A percentile compares a stretch with the other conserved stretches of the same genome.
Evolutionary conservation across 2,797 vertebrate species (phyloP).

Genomic region (Euphonia xanthogaster): DNA sequence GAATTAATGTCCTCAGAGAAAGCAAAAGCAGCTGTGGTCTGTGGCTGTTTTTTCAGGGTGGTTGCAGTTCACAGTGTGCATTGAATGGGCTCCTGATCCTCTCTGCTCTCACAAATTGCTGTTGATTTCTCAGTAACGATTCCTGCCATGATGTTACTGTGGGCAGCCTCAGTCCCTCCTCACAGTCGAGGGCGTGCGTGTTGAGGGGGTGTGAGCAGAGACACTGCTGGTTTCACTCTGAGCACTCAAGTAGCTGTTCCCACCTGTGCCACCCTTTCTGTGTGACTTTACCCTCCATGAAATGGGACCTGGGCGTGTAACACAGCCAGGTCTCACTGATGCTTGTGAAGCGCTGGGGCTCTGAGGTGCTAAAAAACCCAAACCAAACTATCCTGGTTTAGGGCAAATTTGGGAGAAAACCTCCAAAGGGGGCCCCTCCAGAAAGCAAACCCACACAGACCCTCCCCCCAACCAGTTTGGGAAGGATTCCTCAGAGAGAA

Average conservation of each 20-base stretch:
- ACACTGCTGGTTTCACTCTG: background rate
- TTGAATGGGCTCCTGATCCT: background rate
- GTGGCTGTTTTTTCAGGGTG: background rate
- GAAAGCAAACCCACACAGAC: no score
- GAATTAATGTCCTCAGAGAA: background rate
- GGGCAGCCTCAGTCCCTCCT: background rate
- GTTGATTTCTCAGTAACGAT: fast-evolving
- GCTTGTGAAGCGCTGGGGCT: fast-evolving
- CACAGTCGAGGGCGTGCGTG: fast-evolving
- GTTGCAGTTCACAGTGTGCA: background rate
- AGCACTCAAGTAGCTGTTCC: background rate
- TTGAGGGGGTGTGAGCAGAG: background rate
- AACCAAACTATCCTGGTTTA: no score
- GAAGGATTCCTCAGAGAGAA: no score
- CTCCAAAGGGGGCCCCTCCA: no score
- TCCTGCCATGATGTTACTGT: background rate
- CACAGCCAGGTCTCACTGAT: fast-evolving
- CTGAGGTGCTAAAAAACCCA: background rate
- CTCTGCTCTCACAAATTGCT: background rate
- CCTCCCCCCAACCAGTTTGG: no score
- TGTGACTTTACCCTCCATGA: background rate
- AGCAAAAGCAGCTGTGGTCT: background rate
- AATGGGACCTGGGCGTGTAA: fast-evolving
- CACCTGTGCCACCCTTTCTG: background rate
- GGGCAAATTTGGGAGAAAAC: no score